Evolutionary conservation across 1,140 invertebrate species (phyloP).

Genomic region (Drosophila auraria): DNA sequence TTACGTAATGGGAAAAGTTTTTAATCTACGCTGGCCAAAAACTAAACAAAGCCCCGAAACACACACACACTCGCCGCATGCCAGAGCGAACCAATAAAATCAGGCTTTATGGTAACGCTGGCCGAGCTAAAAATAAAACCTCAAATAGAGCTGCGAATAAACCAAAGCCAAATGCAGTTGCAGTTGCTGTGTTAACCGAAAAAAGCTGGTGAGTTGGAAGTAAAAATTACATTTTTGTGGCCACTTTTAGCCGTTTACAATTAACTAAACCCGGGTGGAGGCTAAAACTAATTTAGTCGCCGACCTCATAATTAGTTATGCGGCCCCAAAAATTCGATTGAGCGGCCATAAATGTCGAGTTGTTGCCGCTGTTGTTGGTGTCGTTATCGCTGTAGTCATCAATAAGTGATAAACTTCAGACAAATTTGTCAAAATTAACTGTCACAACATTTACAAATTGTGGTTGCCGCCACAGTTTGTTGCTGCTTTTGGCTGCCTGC

Average conservation of each 20-base stretch:
- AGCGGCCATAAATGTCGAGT: slow-evolving; percentile 29
- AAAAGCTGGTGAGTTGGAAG: slow-evolving; percentile 9
- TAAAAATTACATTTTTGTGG: slow-evolving; percentile 38
- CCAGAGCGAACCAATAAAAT: slow-evolving; percentile 67
- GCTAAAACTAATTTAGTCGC: slow-evolving; percentile 61
- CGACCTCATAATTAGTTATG: slow-evolving; percentile 78
- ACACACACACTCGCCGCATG: slow-evolving; percentile 18
- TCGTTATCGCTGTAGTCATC: slow-evolving; percentile 50
- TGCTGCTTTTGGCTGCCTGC: slow-evolving; percentile 14
- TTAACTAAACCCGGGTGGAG: slow-evolving; percentile 33
- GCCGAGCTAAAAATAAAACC: slow-evolving; percentile 45
- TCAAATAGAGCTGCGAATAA: slow-evolving; percentile 56
- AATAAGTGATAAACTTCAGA: slow-evolving; percentile 75
- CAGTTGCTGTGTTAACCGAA: slow-evolving; percentile 33
- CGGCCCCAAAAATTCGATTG: slow-evolving; percentile 65
- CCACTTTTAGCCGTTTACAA: slow-evolving; percentile 47
- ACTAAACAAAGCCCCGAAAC: slow-evolving; percentile 28
- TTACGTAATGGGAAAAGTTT: slow-evolving; percentile 81
- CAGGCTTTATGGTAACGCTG: slow-evolving; percentile 69
- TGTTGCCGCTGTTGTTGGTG: neutral
- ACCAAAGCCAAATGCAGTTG: slow-evolving; percentile 57
- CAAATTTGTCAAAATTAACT: slow-evolving; percentile 81
- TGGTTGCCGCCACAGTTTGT: slow-evolving; percentile 46
- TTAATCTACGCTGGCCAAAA: slow-evolving; percentile 60
- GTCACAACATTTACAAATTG: slow-evolving; percentile 67